These are phyloP conservation scores for Marisa cornuarietis DNA, from an alignment of 1,140 invertebrate genomes.

Conservation along the genomic window DNA sequence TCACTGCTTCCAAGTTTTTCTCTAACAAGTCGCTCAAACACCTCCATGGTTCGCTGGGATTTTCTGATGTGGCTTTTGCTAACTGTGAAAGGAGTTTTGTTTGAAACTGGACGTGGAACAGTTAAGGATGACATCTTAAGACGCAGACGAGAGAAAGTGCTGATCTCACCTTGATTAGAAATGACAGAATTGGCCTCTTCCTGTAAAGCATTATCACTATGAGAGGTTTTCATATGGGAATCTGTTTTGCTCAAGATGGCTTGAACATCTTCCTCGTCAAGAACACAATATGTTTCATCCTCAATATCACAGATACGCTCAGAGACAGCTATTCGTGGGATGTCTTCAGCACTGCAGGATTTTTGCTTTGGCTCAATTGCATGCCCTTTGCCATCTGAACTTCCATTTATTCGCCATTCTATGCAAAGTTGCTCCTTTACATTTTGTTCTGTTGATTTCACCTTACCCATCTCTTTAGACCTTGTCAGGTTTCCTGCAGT, in stretches of 20 bases:
- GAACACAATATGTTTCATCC: conserved; percentile 26
- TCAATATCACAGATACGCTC: not conserved
- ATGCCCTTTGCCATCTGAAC: not conserved
- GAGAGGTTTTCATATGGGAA: conserved; percentile 32
- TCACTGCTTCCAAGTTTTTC: conserved; percentile 30
- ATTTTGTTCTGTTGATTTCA: too few relatives aligned
- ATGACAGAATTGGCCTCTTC: not conserved
- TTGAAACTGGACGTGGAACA: not conserved
- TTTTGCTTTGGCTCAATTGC: not conserved
- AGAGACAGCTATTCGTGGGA: not conserved
- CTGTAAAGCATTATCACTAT: conserved; percentile 34
- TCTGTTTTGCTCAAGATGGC: conserved; percentile 28
- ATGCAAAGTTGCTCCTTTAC: too few relatives aligned
- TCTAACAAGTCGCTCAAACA: conserved; percentile 33
- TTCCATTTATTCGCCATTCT: too few relatives aligned
- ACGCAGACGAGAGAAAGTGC: conserved; percentile 29
- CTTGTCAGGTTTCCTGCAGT: not conserved
- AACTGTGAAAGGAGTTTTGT: not conserved
- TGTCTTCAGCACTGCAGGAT: conserved; percentile 10
- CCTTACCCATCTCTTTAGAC: not conserved
- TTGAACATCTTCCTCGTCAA: conserved; percentile 26
- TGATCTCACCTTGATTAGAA: not conserved
- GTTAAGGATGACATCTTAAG: conserved; percentile 29
- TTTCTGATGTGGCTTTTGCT: conserved; percentile 30
- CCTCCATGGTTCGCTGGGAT: conserved; percentile 35